A percentile compares a stretch with the other conserved stretches of the same genome.
Conservation (phyloP, 1,140 invertebrate species). For the Cataglyphis hispanica region DNA sequence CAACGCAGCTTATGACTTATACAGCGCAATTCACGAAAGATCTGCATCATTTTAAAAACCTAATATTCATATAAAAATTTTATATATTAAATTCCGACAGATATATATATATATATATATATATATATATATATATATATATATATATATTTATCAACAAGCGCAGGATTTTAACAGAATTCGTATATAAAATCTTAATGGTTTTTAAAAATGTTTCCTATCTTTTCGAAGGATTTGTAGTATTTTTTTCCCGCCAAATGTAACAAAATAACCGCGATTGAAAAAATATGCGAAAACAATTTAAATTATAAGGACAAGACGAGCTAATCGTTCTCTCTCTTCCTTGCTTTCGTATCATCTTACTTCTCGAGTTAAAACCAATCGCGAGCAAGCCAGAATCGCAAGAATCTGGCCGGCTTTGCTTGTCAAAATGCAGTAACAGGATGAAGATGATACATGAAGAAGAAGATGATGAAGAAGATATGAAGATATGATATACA, state of each 20-base stretch:
- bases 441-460: background rate
- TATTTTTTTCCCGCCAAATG: background rate
- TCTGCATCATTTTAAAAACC: background rate
- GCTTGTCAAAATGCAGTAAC: background rate
- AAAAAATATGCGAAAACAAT: background rate
- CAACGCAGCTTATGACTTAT: constrained; percentile 18
- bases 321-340: background rate
- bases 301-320: background rate
- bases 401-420: background rate
- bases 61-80: background rate
- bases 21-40: constrained; percentile 5
- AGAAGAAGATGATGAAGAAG: too few species aligned
- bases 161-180: background rate
- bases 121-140: too few species aligned
- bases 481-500: too few species aligned
- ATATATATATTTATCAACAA: too few species aligned
- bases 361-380: background rate
- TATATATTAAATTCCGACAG: background rate
- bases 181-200: background rate
- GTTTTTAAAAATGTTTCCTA: background rate
- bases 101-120: too few species aligned
- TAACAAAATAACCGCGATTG: background rate
- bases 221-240: background rate
- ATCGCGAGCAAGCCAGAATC: background rate
- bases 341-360: too few species aligned